Evolutionary conservation across 2,797 vertebrate genomes (phyloP), one percentile per base, ranked within the genome.

Genomic region (Triplophysa bombifrons): DNA sequence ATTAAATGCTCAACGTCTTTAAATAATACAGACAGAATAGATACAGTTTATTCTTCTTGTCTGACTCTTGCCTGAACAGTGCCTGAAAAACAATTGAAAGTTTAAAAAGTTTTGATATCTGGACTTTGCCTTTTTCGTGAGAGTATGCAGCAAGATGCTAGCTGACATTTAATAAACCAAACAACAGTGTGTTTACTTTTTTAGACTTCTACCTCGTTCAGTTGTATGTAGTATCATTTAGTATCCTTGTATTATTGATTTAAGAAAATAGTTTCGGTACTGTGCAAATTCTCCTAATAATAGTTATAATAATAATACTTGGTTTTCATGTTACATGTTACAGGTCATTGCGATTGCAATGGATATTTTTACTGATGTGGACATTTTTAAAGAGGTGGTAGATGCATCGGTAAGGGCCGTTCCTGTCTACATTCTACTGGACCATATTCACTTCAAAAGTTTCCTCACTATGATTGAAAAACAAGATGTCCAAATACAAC

Each of bases 261-360:
- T 79, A 53, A 34, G 34, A 22, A 14, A 46, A 46, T 46, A 46
- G 44, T 46, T 2, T 3, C 34, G 1, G 5, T 38, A 38, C 34
- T 38, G 0, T 38, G 5, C 1, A 38, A 38, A 38, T 38, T 38
- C 1, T 7, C 34, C 6, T 38, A 1, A 38, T 7, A 38, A 38
- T 8, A 6, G 7, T 38, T 38, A 38, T 48, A 48, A 14, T 48
- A 48, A 48, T 12, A 48, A 48, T 48, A 66, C 16, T 0, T 56
- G 41, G 38, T 14, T 27, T 12, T 55, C 27, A 51, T 53, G 60
- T 61, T 41, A 25, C 84, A 41, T 83, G 71, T 90, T 75, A 58
- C 90, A 99, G 98, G 96, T 98, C 74, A 90, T 99, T 88, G 98
- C 95, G 41, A 93, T 99, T 14, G 96, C 95, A 78, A 99, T 99